These are phyloP conservation scores for Sylvietta virens DNA, from an alignment of 2,113 vertebrate species.

Conservation along the genomic window DNA sequence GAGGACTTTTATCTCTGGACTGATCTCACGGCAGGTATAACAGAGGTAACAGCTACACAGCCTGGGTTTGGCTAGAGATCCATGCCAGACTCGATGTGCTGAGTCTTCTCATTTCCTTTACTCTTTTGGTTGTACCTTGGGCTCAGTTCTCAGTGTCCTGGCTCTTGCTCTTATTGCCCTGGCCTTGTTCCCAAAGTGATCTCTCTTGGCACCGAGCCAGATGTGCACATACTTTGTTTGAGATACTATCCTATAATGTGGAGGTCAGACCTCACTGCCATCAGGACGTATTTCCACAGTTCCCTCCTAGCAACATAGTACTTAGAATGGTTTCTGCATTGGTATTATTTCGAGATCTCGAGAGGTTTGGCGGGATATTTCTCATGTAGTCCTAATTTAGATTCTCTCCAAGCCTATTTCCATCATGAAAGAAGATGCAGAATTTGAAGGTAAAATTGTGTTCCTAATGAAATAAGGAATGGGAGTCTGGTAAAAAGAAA, in stretches of 20 bases:
- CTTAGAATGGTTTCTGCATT: not conserved
- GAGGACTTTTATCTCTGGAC: not conserved
- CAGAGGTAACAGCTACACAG: not conserved
- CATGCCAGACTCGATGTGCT: not conserved
- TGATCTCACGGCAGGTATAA: fast-evolving
- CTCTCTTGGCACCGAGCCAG: not conserved
- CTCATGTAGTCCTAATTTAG: not conserved
- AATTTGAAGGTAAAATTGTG: not conserved
- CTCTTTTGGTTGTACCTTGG: not conserved
- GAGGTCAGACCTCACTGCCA: not conserved
- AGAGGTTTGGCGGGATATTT: not conserved
- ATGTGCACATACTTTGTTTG: not conserved
- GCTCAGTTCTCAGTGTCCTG: not conserved
- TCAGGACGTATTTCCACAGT: not conserved
- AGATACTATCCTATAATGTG: not conserved
- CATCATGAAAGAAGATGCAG: not conserved
- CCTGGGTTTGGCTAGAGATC: not conserved
- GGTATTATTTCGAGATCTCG: not conserved
- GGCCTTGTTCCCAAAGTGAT: not conserved
- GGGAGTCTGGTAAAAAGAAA: not conserved
- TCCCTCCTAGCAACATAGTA: not conserved
- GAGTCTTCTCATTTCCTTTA: not conserved
- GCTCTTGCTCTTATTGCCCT: not conserved
- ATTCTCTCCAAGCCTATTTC: not conserved
- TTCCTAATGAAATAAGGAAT: not conserved